phyloP scores from a whole-genome alignment of 2,888 invertebrate genomes.

The Drosophila paranaensis region DNA sequence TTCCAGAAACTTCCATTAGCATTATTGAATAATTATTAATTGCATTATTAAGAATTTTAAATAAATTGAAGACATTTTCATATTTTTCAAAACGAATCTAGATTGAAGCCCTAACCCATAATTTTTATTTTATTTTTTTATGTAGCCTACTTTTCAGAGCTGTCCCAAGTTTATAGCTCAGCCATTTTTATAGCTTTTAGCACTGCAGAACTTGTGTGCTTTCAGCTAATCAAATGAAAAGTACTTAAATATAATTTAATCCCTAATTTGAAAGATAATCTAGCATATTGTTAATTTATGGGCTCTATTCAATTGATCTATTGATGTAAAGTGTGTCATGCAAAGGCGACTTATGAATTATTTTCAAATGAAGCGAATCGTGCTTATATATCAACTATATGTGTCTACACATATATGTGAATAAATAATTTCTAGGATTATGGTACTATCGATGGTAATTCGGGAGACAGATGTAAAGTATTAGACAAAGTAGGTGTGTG shows the following conservation, averaged over 20 bases:
- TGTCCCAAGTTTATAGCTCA: neutral
- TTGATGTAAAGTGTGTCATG: neutral
- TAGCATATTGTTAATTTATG: neutral
- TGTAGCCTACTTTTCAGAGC: conserved; percentile 5
- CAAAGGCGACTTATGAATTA: neutral
- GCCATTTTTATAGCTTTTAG: neutral
- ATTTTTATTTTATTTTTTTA: conserved; percentile 6
- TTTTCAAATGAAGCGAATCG: neutral
- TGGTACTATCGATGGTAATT: neutral
- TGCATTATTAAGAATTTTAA: neutral
- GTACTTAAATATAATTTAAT: conserved; percentile 26
- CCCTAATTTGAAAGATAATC: conserved; percentile 25
- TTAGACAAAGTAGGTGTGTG: conserved; percentile 1
- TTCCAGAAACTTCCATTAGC: neutral
- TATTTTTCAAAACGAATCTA: neutral
- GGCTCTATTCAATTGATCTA: neutral
- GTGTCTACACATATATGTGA: neutral
- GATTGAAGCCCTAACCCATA: neutral
- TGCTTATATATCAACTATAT: too few relatives aligned
- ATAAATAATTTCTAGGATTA: neutral
- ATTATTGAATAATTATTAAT: neutral
- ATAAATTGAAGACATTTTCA: neutral
- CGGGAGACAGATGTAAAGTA: conserved; percentile 15
- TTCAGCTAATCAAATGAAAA: conserved; percentile 8
- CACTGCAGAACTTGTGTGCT: neutral